These are phyloP conservation scores for Baccha elongata DNA, from an alignment of 2,888 invertebrate species.

Conservation along the genomic window DNA sequence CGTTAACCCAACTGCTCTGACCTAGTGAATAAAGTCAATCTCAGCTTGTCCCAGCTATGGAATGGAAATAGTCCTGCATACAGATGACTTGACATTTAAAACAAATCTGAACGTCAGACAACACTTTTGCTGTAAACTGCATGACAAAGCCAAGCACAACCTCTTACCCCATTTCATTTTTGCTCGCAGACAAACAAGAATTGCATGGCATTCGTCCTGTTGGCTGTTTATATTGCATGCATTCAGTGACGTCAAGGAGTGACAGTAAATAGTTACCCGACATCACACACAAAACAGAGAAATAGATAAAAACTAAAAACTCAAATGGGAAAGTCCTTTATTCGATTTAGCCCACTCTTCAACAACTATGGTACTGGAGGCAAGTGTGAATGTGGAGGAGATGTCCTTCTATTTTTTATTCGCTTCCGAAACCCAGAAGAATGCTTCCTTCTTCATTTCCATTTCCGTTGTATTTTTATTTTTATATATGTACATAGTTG, in stretches of 20 bases:
- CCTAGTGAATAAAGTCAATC: constrained; percentile 48
- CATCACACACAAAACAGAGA: constrained; percentile 11
- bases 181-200: neutral
- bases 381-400: constrained; percentile 23
- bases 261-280: constrained; percentile 52
- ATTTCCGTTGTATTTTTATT: constrained; percentile 30
- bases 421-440: constrained; percentile 64
- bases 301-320: constrained; percentile 44
- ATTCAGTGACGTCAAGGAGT: constrained; percentile 54
- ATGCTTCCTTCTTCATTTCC: constrained; percentile 58
- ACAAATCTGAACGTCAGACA: constrained; percentile 59
- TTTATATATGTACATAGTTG: constrained; percentile 28
- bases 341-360: constrained; percentile 21
- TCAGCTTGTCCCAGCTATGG: constrained; percentile 8
- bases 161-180: neutral
- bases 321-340: constrained; percentile 45
- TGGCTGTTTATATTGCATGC: constrained; percentile 36
- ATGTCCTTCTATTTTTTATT: constrained; percentile 62
- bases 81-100: constrained; percentile 67
- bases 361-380: neutral
- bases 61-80: constrained; percentile 30
- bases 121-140: constrained; percentile 51
- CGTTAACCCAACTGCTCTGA: neutral
- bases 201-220: constrained; percentile 5
- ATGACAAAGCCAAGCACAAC: constrained; percentile 27